Evolutionary conservation across 2,797 vertebrate species (phyloP), one percentile per base, ranked within the genome.

Genomic region (Sylvilagus floridanus): DNA sequence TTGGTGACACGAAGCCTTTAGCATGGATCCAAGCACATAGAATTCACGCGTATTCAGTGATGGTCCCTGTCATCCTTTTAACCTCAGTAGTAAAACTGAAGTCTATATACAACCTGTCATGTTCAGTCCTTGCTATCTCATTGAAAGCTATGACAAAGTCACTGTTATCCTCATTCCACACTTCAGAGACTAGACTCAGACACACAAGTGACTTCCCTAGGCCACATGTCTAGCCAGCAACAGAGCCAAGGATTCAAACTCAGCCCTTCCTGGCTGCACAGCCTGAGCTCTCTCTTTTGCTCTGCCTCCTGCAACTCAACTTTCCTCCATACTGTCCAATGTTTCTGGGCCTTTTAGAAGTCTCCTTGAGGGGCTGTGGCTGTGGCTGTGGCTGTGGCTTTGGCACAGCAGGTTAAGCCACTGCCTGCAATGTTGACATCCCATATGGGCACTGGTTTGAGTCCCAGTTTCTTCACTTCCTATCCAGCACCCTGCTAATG

Each of bases 151-250:
- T 16, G 71, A 37, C n/a, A 32, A 81, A 62, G 37, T 35, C 37
- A 77, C 71, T 32, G 1, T 54, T 4, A 14, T 10, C 83, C 11
- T 90, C 50, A 7, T 14, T 22, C 65, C 52, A 32, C 32, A 89
- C 30, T 5, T 17, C 4, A 81, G 68, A 84, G 47, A 24, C 52
- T 54, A 37, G 10, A 7, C 57, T 82, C 60, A 32, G 78, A 78
- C 37, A 78, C 16, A 5, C 24, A 47, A 10, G 30, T 19, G 2
- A 88, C 28, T 65, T 1, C 0, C 32, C 7, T 0, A 37, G 16
- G 6, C 4, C 76, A 66, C n/a, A n/a, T 6, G 17, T 14, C 7
- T 6, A 37, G 26, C 60, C 4, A 3, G 50, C 0, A 0, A 26
- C 37, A 73, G n/a, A 62, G n/a, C 32, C n/a, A 21, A 47, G 16